Evolutionary conservation across 2,888 invertebrate species (phyloP).

Genomic region (Lepidochitona cinerea): DNA sequence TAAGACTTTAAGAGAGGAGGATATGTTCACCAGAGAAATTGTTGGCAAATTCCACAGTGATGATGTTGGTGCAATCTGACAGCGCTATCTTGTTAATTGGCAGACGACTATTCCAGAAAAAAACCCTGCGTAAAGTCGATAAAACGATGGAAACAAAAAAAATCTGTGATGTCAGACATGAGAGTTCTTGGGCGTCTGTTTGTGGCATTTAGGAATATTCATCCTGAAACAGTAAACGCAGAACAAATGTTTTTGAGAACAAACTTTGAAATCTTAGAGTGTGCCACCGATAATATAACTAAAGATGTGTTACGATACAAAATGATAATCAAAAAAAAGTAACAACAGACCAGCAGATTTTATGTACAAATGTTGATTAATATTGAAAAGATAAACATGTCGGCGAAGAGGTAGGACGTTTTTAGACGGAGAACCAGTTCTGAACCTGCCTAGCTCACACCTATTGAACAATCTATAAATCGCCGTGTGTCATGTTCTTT

Average conservation of each 20-base stretch:
- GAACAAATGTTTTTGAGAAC: neutral
- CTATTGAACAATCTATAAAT: too few species aligned
- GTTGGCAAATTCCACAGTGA: neutral
- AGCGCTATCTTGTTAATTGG: neutral
- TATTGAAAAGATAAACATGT: too few species aligned
- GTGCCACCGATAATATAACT: neutral
- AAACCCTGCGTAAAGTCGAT: neutral
- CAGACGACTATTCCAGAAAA: neutral
- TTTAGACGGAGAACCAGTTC: too few species aligned
- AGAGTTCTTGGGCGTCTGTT: neutral
- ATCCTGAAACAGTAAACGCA: neutral
- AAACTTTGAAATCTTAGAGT: neutral
- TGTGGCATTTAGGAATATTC: neutral
- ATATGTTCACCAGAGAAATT: neutral
- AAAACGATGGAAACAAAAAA: neutral
- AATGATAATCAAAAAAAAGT: too few species aligned
- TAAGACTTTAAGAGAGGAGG: neutral
- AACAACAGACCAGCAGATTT: too few species aligned
- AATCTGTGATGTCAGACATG: neutral
- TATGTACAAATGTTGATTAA: too few species aligned
- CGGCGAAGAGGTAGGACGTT: too few species aligned
- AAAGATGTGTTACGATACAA: too few species aligned
- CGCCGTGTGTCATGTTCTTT: too few species aligned
- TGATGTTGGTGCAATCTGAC: neutral
- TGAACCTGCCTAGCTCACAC: too few species aligned